Base-by-base conservation (phyloP, 1,140 invertebrate genomes). In the Lordiphosa mommai region DNA sequence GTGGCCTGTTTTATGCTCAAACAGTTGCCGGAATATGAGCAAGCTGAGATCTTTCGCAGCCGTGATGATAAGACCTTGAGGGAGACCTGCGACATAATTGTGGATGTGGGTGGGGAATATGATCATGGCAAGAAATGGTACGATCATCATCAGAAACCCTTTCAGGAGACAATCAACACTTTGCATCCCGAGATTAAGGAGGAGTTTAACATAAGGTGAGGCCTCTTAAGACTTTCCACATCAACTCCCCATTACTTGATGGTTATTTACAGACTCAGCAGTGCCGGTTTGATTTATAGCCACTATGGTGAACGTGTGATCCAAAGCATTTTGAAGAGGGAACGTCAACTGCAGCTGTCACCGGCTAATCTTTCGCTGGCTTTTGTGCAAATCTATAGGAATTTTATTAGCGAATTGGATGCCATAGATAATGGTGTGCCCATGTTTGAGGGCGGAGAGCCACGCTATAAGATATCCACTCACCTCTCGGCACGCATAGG, bases 371-470 rank as follows among this genome's bases (percentile, higher is more conserved):
- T 94, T 2, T 89, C 92, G 49, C 72, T 89, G 5, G 89, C 98
- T n/a, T 99, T 93, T 86, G 91, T 93, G 51, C 94, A 94, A 88
- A 91, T 99, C 0, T 99, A 99, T 90, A 93, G 96, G 56, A 92
- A 92, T 44, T 96, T 99, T 56, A 93, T 99, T 12, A 93, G 96
- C 90, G 98, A 99, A 92, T 92, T 99, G 55, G 98, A 99, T 91
- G 98, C 94, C 3, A 95, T 99, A 55, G 98, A 99, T 89, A 99
- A 99, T 92, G 98, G 98, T 12, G 91, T 99, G 12, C 91, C 92
- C 0, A 95, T 95, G 90, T 90, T 89, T 36, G 72, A 82, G 5
- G 92, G 95, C 56, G 94, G 92, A 1, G 92, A 94, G 84, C 94
- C 94, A 14, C 92, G 92, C 47, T 99, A 98, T 89, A 91, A 90